A percentile compares a stretch with the other conserved stretches of the same genome.
phyloP scores from a whole-genome alignment of 2,888 invertebrate species.

The Drosophila aldrichi region DNA sequence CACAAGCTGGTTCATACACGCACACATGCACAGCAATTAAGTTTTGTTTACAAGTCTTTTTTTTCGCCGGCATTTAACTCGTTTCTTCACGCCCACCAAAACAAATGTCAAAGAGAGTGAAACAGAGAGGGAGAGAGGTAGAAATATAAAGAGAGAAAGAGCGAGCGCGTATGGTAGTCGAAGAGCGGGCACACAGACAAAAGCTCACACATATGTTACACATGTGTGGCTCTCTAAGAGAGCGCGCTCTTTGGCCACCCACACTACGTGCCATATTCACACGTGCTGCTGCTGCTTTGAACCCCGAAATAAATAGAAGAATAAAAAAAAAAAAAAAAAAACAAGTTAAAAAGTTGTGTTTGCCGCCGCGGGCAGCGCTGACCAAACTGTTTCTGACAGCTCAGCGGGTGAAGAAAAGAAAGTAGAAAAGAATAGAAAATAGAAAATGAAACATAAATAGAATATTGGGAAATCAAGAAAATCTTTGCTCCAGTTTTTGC shows the following conservation, averaged over 20 bases:
- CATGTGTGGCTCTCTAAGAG: constrained; percentile 41
- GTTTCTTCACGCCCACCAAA: constrained; percentile 71
- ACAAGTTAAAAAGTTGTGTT: constrained; percentile 21
- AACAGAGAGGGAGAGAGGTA: constrained; percentile 2
- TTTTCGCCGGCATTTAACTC: constrained; percentile 71
- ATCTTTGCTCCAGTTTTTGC: neutral
- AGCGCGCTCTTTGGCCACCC: constrained; percentile 14
- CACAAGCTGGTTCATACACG: neutral
- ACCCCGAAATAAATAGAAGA: constrained; percentile 19
- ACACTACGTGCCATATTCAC: constrained; percentile 16
- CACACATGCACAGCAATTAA: constrained; percentile 47
- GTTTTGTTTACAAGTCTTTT: constrained; percentile 75
- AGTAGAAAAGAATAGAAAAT: constrained; percentile 4
- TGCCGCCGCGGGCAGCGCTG: constrained; percentile 32
- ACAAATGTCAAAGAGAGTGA: constrained; percentile 53
- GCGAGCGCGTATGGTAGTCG: neutral
- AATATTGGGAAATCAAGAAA: constrained; percentile 8
- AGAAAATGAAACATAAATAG: constrained; percentile 1
- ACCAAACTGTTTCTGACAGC: constrained; percentile 48
- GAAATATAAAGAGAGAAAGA: constrained; percentile 1
- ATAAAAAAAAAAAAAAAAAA: constrained; percentile 1
- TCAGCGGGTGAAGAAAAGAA: constrained; percentile 23
- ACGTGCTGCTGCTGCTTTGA: constrained; percentile 55
- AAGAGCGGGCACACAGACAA: constrained; percentile 19
- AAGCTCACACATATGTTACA: constrained; percentile 24